Conservation (phyloP, 2,797 vertebrate species). For the Bufotes viridis region DNA sequence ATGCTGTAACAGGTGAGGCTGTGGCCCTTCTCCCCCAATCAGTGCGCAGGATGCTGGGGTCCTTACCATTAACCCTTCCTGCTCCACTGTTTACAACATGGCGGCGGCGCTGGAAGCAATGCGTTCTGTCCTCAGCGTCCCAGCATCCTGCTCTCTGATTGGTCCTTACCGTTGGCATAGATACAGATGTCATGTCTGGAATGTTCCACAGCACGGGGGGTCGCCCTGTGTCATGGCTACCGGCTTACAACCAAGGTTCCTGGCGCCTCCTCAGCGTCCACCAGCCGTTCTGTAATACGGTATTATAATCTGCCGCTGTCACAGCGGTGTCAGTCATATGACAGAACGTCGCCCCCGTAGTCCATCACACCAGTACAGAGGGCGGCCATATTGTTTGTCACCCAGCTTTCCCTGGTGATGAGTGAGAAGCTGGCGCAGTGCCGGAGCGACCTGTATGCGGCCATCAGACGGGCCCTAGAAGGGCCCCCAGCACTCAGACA, state of each 20-base stretch:
- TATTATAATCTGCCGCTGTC: not conserved
- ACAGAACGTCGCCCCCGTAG: no score
- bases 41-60: no score
- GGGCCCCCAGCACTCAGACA: conserved; percentile 33
- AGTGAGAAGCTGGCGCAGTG: conserved; percentile 72
- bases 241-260: not conserved
- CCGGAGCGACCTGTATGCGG: conserved; percentile 69
- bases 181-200: not conserved
- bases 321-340: no score
- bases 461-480: conserved; percentile 69
- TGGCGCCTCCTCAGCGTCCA: not conserved
- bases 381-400: no score
- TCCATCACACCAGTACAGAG: no score
- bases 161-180: conserved; percentile 22
- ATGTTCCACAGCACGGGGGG: not conserved
- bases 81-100: no score
- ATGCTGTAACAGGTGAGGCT: no score
- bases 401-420: conserved; percentile 62
- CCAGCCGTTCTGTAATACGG: no score
- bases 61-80: no score
- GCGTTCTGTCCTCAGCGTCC: no score
- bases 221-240: not conserved
- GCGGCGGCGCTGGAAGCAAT: no score
- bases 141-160: not conserved
- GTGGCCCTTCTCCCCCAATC: no score